Percentiles rank a stretch among this genome's conserved stretches.
Evolutionary conservation across 2,113 vertebrate species (phyloP).

Genomic region (Pipra filicauda): DNA sequence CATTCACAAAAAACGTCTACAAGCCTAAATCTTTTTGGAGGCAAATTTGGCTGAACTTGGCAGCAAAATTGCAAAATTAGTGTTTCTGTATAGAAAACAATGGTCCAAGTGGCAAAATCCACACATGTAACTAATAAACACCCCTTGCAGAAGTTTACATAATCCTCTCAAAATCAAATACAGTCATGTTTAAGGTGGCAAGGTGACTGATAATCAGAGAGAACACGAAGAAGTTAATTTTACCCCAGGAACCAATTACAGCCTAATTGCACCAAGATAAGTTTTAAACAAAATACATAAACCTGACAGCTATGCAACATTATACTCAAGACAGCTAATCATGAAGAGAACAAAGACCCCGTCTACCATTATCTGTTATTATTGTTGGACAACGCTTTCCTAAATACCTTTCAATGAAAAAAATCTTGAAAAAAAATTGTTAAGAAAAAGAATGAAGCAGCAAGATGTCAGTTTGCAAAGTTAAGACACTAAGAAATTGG

Average conservation of each 20-base stretch:
- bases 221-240: background rate
- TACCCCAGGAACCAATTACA: background rate
- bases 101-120: background rate
- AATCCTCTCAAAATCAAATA: background rate
- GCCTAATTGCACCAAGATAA: background rate
- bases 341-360: background rate
- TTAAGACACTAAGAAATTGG: background rate
- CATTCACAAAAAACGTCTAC: background rate
- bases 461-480: background rate
- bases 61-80: background rate
- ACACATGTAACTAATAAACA: background rate
- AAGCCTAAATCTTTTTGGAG: background rate
- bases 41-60: background rate
- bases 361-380: background rate
- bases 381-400: background rate
- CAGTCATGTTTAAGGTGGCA: background rate
- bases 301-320: background rate
- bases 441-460: background rate
- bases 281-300: constrained; percentile 12
- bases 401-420: background rate
- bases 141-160: background rate
- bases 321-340: background rate
- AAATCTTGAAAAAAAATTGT: background rate
- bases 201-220: background rate
- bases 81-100: background rate